Conservation (phyloP, 2,888 invertebrate species). For the Autographa gamma region DNA sequence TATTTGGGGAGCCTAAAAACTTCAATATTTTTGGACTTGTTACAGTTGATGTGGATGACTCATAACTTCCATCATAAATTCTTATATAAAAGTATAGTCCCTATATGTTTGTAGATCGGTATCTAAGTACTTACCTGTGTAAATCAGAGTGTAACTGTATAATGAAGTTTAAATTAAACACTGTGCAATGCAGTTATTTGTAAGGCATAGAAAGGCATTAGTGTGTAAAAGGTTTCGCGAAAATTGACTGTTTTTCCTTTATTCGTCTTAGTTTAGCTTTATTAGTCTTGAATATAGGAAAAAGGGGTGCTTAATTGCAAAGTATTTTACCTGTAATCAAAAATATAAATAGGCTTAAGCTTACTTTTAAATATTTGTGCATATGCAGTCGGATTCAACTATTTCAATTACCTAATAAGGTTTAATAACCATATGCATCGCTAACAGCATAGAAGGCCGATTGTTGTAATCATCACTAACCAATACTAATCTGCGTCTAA, state of each 20-base stretch:
- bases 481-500: not conserved
- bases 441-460: constrained; percentile 21
- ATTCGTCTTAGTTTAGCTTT: not conserved
- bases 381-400: constrained; percentile 7
- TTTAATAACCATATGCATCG: constrained; percentile 17
- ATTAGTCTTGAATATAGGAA: not conserved
- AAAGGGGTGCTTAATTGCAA: too few relatives aligned
- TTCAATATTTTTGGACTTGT: too few relatives aligned
- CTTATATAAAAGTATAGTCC: constrained; percentile 24
- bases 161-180: constrained; percentile 60
- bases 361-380: too few relatives aligned
- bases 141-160: constrained; percentile 71
- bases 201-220: constrained; percentile 32
- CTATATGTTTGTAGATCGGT: constrained; percentile 26
- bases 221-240: constrained; percentile 2
- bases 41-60: too few relatives aligned
- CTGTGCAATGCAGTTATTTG: constrained; percentile 47
- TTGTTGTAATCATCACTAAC: not conserved
- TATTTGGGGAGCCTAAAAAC: too few relatives aligned
- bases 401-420: constrained; percentile 10
- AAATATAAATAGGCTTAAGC: too few relatives aligned
- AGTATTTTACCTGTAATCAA: too few relatives aligned
- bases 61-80: not conserved
- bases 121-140: constrained; percentile 45
- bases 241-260: not conserved